Percentiles rank a stretch among this genome's conserved stretches.
phyloP scores from a whole-genome alignment of 2,113 vertebrate species.

The Cyphomyrus discorhynchus region DNA sequence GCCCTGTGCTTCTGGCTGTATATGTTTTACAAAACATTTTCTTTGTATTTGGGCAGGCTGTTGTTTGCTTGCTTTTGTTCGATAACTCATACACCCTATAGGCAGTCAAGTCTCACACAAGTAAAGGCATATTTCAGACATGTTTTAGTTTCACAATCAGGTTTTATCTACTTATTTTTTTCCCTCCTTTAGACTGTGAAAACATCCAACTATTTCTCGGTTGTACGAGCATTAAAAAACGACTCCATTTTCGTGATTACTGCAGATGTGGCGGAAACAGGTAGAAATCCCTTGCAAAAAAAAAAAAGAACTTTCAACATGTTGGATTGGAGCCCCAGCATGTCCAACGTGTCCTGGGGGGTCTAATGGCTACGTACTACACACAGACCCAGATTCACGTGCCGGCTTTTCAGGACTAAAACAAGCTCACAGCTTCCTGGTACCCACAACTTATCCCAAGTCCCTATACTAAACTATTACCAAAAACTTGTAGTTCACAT shows the following conservation, averaged over 20 bases:
- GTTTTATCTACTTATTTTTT: not conserved
- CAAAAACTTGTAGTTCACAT: not conserved
- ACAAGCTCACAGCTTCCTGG: not conserved
- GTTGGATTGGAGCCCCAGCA: not conserved
- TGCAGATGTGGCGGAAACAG: not conserved
- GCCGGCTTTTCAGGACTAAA: not conserved
- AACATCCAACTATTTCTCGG: not conserved
- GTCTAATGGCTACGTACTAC: not conserved
- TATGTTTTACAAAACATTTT: not conserved
- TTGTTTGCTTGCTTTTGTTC: not conserved
- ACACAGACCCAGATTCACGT: not conserved
- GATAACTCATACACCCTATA: not conserved
- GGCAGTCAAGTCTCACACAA: not conserved
- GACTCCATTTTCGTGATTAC: not conserved
- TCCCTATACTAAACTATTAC: not conserved
- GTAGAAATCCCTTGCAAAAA: not conserved
- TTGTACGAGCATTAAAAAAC: not conserved
- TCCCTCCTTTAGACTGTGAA: not conserved
- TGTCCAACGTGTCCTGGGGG: not conserved
- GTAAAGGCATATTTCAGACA: not conserved
- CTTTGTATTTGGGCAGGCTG: not conserved
- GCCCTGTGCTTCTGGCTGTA: not conserved
- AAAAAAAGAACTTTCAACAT: not conserved
- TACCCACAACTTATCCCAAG: not conserved
- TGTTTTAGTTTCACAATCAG: not conserved